Evolutionary conservation across 2,797 vertebrate species (phyloP), one percentile per base, ranked within the genome.

Genomic region (Pipistrellus pipistrellus): DNA sequence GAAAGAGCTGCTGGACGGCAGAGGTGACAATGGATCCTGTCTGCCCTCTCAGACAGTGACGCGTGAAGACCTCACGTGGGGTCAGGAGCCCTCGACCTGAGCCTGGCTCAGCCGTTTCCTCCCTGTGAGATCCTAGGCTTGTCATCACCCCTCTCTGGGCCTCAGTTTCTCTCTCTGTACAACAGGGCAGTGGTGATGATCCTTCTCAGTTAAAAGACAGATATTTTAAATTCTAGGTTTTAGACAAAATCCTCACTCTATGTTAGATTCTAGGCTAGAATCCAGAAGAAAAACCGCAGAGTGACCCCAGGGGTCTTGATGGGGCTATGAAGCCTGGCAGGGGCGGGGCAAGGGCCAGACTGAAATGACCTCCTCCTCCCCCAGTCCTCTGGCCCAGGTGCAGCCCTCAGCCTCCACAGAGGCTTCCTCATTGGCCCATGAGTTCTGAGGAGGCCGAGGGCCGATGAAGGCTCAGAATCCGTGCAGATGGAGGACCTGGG

Each of bases 171-270:
- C 59, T 4, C 20, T 51, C n/a, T 59, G 1, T 57, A 32, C 27
- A 76, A 38, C 69, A 53, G 12, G 4, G 12, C 21, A 35, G 21
- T 10, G 38, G 48, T 27, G 27, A 69, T 25, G 46, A 73, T 0
- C 1, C 10, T 86, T 86, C 38, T 66, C 46, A 30, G 23, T 72
- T 92, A 30, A 81, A 78, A 76, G 35, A 77, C 1, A 21, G 8
- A 25, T 35, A 25, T 32, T 75, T 95, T 66, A 64, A 84, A 87
- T 73, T 62, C 78, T 90, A 68, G 59, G 44, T 78, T 83, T 66
- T 78, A 84, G 69, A 48, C 48, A 21, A 66, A 69, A 20, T 59
- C 21, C 62, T 84, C 69, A 14, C 11, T 85, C 38, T n/a, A 0
- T 8, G 6, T 41, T 41, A 11, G 44, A 44, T 18, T 25, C 17